A percentile compares a stretch with the other conserved stretches of the same genome.
phyloP scores from a whole-genome alignment of 2,888 invertebrate species.

The Oligia strigilis region DNA sequence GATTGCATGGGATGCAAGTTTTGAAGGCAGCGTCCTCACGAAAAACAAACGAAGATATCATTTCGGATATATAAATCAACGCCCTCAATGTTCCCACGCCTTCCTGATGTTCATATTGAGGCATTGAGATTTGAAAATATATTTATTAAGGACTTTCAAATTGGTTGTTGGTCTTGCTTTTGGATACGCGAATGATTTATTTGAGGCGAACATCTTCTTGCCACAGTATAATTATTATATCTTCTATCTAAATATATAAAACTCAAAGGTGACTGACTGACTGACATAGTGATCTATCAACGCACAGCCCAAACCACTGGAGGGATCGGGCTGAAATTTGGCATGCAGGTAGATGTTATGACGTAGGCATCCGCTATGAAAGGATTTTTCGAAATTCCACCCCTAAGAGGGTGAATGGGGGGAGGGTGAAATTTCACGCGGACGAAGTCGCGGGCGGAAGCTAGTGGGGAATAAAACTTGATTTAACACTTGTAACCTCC shows the following conservation, averaged over 20 bases:
- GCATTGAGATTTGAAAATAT: constrained; percentile 13
- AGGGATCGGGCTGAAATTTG: too few relatives aligned
- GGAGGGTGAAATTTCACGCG: too few relatives aligned
- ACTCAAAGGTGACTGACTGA: too few relatives aligned
- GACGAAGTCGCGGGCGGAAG: too few relatives aligned
- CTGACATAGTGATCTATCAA: too few relatives aligned
- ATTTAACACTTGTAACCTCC: background rate
- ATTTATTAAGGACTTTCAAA: constrained; percentile 8
- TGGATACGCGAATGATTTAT: constrained; percentile 28
- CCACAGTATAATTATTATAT: background rate
- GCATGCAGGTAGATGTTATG: too few relatives aligned
- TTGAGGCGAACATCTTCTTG: background rate
- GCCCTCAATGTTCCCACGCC: constrained; percentile 43
- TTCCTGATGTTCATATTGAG: constrained; percentile 19
- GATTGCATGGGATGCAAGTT: background rate
- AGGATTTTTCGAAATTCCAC: too few relatives aligned
- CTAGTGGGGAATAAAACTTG: background rate
- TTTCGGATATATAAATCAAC: constrained; percentile 43
- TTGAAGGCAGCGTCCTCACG: constrained; percentile 19
- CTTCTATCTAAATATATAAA: too few relatives aligned
- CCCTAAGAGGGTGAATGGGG: too few relatives aligned
- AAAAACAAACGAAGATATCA: constrained; percentile 19
- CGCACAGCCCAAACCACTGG: too few relatives aligned
- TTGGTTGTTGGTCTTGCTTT: background rate
- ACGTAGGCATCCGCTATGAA: too few relatives aligned